phyloP scores from a whole-genome alignment of 30 jellyfish, hydroid and myxozoan genomes.

The Pelagia noctiluca region DNA sequence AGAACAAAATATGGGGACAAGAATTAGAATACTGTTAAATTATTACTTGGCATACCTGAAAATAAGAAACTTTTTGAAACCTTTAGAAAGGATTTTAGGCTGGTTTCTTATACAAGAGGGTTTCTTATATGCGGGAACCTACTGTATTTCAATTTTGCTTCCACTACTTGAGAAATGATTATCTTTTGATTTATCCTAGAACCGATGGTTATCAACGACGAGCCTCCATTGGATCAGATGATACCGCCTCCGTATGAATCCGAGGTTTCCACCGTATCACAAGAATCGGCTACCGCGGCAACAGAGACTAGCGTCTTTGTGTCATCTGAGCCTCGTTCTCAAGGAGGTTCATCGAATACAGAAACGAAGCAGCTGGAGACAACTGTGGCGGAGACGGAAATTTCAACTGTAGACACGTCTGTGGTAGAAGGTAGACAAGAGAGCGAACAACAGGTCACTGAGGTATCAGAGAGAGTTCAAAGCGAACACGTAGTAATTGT shows the following conservation, averaged over 20 bases:
- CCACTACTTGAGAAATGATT: not conserved
- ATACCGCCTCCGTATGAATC: conserved; percentile 67
- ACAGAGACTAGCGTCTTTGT: not conserved
- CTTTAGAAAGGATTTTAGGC: not conserved
- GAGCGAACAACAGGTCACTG: no score
- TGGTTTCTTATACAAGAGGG: not conserved
- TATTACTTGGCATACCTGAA: not conserved
- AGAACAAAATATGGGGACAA: no score
- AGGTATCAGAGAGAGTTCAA: no score
- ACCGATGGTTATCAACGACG: conserved; percentile 9
- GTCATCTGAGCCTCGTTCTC: no score
- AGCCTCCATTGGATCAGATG: conserved; percentile 27
- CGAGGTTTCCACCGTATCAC: conserved; percentile 2
- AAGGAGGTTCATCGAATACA: no score
- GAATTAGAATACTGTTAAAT: not conserved
- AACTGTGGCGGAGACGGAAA: not conserved
- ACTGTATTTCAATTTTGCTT: not conserved
- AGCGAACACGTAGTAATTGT: no score
- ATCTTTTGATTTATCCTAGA: not conserved
- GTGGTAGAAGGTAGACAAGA: not conserved
- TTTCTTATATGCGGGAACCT: not conserved
- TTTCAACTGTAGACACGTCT: not conserved
- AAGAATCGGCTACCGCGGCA: not conserved
- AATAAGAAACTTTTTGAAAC: not conserved
- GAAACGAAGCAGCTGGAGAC: not conserved